Conservation (phyloP, 2,888 invertebrate genomes). For the Encarsia formosa region DNA sequence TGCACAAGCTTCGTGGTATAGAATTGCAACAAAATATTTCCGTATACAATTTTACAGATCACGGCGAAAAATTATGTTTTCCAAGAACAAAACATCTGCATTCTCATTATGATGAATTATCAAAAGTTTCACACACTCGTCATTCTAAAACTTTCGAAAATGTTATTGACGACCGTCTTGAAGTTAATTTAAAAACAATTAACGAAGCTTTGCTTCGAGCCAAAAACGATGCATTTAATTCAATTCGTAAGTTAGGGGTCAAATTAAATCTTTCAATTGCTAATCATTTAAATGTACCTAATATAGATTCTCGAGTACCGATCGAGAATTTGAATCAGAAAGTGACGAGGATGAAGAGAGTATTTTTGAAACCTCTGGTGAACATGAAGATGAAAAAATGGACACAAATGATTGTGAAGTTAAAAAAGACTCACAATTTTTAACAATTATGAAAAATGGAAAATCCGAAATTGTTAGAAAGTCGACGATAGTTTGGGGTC, state of each 20-base stretch:
- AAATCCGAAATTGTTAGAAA: not conserved
- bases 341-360: not conserved
- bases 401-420: too few relatives aligned
- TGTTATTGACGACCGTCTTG: not conserved
- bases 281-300: not conserved
- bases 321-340: not conserved
- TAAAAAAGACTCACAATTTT: not conserved
- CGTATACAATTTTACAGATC: not conserved
- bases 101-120: not conserved
- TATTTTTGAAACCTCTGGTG: not conserved
- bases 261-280: not conserved
- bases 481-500: conserved; percentile 13
- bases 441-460: not conserved
- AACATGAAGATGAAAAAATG: too few relatives aligned
- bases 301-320: not conserved
- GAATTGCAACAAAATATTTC: not conserved
- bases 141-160: not conserved
- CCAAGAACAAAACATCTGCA: not conserved
- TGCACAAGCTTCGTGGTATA: not conserved
- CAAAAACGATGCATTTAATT: not conserved
- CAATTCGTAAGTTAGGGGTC: not conserved
- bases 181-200: not conserved
- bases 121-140: too few relatives aligned
- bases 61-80: not conserved
- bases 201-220: not conserved